Base-by-base conservation (phyloP, 2,113 vertebrate genomes). In the Ascaphus truei region DNA sequence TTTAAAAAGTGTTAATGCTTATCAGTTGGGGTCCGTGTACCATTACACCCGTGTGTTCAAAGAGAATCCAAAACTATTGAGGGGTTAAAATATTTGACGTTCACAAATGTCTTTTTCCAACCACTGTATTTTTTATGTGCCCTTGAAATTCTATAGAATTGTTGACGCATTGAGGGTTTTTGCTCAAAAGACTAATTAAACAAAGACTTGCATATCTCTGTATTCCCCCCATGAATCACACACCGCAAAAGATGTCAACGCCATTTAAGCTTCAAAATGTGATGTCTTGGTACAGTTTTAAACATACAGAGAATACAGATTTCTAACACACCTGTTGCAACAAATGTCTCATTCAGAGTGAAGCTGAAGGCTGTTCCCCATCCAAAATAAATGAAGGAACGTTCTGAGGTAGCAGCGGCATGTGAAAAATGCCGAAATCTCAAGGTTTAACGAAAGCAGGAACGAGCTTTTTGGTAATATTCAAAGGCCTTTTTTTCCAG, bases 401-500 rank as follows among this genome's bases (percentile, higher is more conserved):
- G 26, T 51, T 71, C 45, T 61, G 67, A 71, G 67, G 67, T 69
- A 56, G 52, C 57, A 39, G 56, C 31, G 67, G 57, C 67, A 61
- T 61, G 45, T 52, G 57, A 71, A 71, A 51, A 52, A 71, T 71
- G 67, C 67, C 51, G 47, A 41, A 71, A 41, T 20, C 45, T 25
- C 34, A 39, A 71, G 45, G 67, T 52, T 45, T 71, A 52, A 71
- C 39, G 57, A 71, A 71, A 71, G 67, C 37, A 33, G 53, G 43
- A 60, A 59, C 45, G 33, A 20, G 59, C 51, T 68, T 68, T 41
- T 18, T 47, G 31, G 37, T 18, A 37, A 60, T 59, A 68, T 68
- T 68, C 30, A 68, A 60, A 68, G 60, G 66, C 55, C 43, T 68
- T 68, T 68, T 68, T 68, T n/a, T n/a, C n/a, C 41, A 68, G 22